Conservation (phyloP, 2,113 vertebrate species). For the Leucopsar rothschildi region DNA sequence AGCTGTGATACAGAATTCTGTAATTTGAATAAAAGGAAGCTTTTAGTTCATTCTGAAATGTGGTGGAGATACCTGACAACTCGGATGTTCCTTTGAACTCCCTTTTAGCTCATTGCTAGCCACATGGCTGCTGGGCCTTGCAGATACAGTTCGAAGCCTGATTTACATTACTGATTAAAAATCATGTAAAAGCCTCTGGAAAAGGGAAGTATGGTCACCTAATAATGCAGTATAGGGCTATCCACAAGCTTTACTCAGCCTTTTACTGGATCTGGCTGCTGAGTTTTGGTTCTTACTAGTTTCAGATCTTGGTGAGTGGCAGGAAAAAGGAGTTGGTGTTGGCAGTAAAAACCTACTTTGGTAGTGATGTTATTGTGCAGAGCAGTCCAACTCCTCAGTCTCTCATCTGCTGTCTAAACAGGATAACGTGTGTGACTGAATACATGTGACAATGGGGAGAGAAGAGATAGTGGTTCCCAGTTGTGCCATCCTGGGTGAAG, state of each 20-base stretch:
- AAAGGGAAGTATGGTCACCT: neutral
- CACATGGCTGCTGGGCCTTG: neutral
- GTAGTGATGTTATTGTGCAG: neutral
- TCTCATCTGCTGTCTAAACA: neutral
- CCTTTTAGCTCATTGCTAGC: neutral
- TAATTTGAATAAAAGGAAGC: neutral
- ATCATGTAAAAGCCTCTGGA: neutral
- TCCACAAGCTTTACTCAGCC: neutral
- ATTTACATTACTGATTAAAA: neutral
- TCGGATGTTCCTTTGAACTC: constrained; percentile 4
- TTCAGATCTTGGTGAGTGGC: neutral
- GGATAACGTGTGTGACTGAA: neutral
- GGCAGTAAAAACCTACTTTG: neutral
- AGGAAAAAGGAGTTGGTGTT: neutral
- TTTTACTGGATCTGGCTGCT: neutral
- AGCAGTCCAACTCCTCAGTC: neutral
- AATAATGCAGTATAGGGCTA: neutral
- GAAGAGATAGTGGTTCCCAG: neutral
- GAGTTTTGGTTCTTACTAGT: neutral
- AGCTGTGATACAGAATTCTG: neutral
- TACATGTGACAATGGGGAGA: neutral
- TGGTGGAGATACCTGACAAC: neutral
- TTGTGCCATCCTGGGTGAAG: neutral
- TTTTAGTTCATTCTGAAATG: neutral
- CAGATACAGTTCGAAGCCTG: neutral